Evolutionary conservation across 2,113 vertebrate species (phyloP), one percentile per base, ranked within the genome.

Genomic region (Anser cygnoides): DNA sequence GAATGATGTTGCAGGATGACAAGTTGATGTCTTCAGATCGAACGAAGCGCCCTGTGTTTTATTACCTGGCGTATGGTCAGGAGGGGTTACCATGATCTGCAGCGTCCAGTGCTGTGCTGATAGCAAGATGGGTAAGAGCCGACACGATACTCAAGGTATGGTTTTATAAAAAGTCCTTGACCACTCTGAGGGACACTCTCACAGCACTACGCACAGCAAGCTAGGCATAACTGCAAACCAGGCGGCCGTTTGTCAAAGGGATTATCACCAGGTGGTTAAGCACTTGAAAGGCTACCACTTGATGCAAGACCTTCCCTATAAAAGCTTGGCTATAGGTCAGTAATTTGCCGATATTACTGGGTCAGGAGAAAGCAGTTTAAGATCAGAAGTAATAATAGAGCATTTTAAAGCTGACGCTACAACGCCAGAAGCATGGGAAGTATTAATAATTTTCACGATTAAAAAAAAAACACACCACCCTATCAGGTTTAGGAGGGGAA

Each of bases 231-330:
- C 97, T 96, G 94, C 93, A 98, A 97, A 97, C 91, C 94, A 95
- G 96, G 92, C 91, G 93, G 77, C 96, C 89, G 17, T 98, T 97
- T 95, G 97, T 98, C 97, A 97, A 97, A 74, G 95, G 97, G 96
- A 96, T 98, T 97, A 97, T 97, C 95, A 93, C 93, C 96, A 90
- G 75, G 91, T 92, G 94, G 97, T 97, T 98, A 97, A 98, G 98
- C 91, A 89, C 96, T 97, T 98, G 97, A 97, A 97, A 98, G 95
- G 90, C 96, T 96, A 95, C 96, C 95, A 96, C 96, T 98, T 96
- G 96, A 97, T 97, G 97, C 96, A 95, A 97, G 97, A 98, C 97
- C 97, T 97, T 96, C 94, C 93, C 92, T 96, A 96, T 98, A 97
- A 98, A 98, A 97, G 89, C 97, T 93, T 96, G 97, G 92, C 96